Evolutionary conservation across 2,888 invertebrate genomes (phyloP), one percentile per base, ranked within the genome.

Genomic region (Andrena bicolor): DNA sequence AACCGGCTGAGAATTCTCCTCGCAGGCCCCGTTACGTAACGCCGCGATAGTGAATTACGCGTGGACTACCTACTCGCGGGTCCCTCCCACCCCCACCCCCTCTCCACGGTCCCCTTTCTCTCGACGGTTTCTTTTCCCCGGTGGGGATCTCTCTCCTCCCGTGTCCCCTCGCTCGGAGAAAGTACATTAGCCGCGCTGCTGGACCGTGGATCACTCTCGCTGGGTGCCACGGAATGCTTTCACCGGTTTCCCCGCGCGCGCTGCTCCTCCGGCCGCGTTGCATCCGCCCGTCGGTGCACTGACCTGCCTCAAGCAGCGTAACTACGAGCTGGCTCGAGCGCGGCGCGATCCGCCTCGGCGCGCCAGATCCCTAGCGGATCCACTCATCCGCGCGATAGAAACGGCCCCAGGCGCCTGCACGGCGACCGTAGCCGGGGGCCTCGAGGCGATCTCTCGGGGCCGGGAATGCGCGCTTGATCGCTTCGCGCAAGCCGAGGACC

Each of bases 141-240:
- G 10, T 10, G 56, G 56, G 56, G 69, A 30, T 64, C 35, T 35
- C 35, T 35, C 35, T 35, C 41, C 10, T 41, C 51, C 58, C 5
- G 16, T 41, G 16, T 74, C 66, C 73, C 83, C 66, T 80, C 70
- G 91, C 88, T 84, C 71, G 89, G 90, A 90, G 90, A 90, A 92
- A 91, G 91, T 91, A 87, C 76, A 65, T 75, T 65, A 83, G 75
- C 77, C 76, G 73, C 72, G 72, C 74, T 81, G 82, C 86, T 89
- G 89, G 88, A 88, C 88, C 88, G 77, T 83, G 83, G 41, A 89
- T 89, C 87, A 90, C 90, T 90, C 90, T 89, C 90, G 82, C 91
- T 87, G 69, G 68, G 80, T 30, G 65, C 66, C 74, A 68, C 68
- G 77, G 82, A 79, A 82, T 87, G 89, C 91, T 90, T 90, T 91